Evolutionary conservation across 2,113 vertebrate genomes (phyloP).

Genomic region (Ictalurus punctatus): DNA sequence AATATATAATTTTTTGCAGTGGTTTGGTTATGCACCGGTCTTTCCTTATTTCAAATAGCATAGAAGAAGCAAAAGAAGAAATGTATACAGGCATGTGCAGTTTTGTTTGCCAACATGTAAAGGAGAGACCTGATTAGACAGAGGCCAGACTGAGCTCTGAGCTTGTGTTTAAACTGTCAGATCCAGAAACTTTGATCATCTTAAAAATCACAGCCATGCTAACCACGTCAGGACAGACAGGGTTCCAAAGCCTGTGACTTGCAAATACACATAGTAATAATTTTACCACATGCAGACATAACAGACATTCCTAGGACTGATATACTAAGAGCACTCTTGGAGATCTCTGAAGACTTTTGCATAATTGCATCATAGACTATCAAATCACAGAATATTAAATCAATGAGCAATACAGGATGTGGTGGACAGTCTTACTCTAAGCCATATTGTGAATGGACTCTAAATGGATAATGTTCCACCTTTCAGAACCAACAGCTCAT

Average conservation of each 20-base stretch:
- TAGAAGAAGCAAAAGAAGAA: neutral
- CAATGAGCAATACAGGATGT: neutral
- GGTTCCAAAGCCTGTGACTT: neutral
- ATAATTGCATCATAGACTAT: neutral
- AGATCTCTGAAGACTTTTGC: neutral
- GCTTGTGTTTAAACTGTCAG: constrained; percentile 4
- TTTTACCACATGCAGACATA: neutral
- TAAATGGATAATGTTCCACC: constrained; percentile 22
- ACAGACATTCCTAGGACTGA: neutral
- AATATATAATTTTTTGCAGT: neutral
- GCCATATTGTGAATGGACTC: constrained; percentile 8
- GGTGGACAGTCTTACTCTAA: neutral
- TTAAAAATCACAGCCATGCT: constrained; percentile 33
- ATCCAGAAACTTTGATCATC: constrained; percentile 28
- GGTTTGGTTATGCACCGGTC: neutral
- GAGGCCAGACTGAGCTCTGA: constrained; percentile 6
- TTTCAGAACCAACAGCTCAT: constrained; percentile 1
- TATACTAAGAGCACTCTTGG: neutral
- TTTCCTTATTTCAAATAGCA: neutral
- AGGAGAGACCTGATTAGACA: constrained; percentile 24
- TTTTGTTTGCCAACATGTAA: constrained; percentile 4
- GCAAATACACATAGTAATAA: neutral
- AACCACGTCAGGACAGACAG: constrained; percentile 7
- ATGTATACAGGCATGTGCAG: constrained; percentile 4
- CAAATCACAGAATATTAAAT: constrained; percentile 10